These are phyloP conservation scores for Chitala chitala DNA, from an alignment of 2,113 vertebrate species.

Conservation along the genomic window DNA sequence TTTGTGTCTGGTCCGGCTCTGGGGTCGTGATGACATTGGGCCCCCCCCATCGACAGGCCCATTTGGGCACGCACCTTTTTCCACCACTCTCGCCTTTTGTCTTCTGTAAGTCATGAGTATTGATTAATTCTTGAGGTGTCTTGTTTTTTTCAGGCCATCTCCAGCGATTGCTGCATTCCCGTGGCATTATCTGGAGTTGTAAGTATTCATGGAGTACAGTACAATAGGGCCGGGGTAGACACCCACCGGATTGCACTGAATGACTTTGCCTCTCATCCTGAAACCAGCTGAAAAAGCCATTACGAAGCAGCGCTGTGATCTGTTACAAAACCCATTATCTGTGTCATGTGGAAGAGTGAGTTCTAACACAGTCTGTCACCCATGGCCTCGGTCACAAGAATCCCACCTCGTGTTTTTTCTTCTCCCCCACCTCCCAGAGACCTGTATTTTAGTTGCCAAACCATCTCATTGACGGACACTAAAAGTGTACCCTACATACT, in stretches of 20 bases:
- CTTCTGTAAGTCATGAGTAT: slow-evolving; percentile 52
- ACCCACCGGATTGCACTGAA: slow-evolving; percentile 50
- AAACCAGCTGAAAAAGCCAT: slow-evolving; percentile 44
- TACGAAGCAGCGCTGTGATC: slow-evolving; percentile 36
- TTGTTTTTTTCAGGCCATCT: slow-evolving; percentile 34
- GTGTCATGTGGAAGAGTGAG: slow-evolving; percentile 45
- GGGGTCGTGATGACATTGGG: slow-evolving; percentile 45
- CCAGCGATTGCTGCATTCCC: slow-evolving; percentile 54
- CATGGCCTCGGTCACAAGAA: slow-evolving; percentile 21
- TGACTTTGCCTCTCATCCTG: slow-evolving; percentile 50
- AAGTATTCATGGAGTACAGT: slow-evolving; percentile 53
- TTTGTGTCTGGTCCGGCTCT: slow-evolving; percentile 33
- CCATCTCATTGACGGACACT: background rate
- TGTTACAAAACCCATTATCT: slow-evolving; percentile 58
- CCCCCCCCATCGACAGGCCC: slow-evolving; percentile 44
- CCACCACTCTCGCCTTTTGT: slow-evolving; percentile 56
- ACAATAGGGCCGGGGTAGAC: slow-evolving; percentile 49
- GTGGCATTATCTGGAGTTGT: slow-evolving; percentile 50
- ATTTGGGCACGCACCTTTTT: slow-evolving; percentile 29
- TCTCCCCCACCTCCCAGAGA: background rate
- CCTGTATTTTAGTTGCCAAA: background rate
- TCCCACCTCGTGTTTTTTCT: slow-evolving; percentile 8
- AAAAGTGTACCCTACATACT: background rate
- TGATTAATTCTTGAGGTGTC: slow-evolving; percentile 54
- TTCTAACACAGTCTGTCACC: slow-evolving; percentile 29